Evolutionary conservation across 2,888 invertebrate genomes (phyloP).

Genomic region (Yponomeuta sedellus): DNA sequence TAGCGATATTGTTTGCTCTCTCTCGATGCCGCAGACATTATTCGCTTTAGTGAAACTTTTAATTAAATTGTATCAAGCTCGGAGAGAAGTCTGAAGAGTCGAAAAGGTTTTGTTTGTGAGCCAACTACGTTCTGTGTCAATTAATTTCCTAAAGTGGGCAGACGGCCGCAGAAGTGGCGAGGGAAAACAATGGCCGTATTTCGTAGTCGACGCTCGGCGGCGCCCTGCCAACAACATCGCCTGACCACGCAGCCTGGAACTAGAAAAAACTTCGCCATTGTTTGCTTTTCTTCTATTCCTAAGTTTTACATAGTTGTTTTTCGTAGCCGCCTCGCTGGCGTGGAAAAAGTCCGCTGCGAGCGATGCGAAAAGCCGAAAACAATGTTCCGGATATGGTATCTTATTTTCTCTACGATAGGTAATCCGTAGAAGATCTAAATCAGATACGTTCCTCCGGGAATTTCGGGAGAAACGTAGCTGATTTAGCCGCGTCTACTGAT

Average conservation of each 20-base stretch:
- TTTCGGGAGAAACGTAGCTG: not conserved
- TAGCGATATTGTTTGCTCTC: not conserved
- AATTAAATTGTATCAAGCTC: constrained; percentile 66
- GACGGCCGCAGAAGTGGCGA: constrained; percentile 48
- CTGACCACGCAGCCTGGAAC: constrained; percentile 40
- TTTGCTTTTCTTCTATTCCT: constrained; percentile 53
- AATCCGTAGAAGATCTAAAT: no score
- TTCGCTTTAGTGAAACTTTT: constrained; percentile 50
- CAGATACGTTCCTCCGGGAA: no score
- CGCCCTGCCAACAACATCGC: constrained; percentile 53
- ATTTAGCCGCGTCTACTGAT: not conserved
- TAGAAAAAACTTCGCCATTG: constrained; percentile 56
- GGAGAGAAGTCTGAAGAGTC: constrained; percentile 49
- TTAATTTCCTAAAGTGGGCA: constrained; percentile 67
- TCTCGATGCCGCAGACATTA: constrained; percentile 32
- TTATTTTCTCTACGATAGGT: not conserved
- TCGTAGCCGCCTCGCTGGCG: constrained; percentile 37
- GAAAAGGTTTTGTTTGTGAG: constrained; percentile 52
- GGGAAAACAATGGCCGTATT: constrained; percentile 58
- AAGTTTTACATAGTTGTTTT: constrained; percentile 50
- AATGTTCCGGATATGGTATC: constrained; percentile 10
- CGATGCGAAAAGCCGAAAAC: constrained; percentile 21
- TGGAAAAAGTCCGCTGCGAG: constrained; percentile 25
- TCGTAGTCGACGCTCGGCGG: constrained; percentile 47
- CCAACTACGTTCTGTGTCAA: constrained; percentile 56